Evolutionary conservation across 2,888 invertebrate species (phyloP).

Genomic region (Xestia c-nigrum): DNA sequence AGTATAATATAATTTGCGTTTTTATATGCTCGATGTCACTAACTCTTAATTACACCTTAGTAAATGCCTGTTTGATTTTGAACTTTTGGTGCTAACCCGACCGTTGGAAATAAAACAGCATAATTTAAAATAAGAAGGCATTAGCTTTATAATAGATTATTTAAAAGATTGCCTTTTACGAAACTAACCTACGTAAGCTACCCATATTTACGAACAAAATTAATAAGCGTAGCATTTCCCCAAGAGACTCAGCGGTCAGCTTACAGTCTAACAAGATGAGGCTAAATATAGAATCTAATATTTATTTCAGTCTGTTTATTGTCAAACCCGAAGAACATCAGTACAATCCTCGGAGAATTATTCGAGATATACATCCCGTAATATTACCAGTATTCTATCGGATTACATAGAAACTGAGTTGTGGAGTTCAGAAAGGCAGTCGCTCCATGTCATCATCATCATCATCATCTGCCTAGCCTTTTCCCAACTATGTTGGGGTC

Average conservation of each 20-base stretch:
- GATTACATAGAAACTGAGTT: too few species aligned
- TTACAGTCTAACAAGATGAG: slow-evolving; percentile 15
- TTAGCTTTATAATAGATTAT: background rate
- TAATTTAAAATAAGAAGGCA: background rate
- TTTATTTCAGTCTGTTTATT: background rate
- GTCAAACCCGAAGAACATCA: background rate
- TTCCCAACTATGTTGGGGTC: too few species aligned
- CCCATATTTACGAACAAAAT: slow-evolving; percentile 5
- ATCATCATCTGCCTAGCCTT: too few species aligned
- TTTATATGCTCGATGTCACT: too few species aligned
- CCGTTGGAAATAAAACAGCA: background rate
- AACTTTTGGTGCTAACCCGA: background rate
- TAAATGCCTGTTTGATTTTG: background rate
- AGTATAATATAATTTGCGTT: background rate
- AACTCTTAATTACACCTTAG: background rate
- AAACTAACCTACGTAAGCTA: background rate
- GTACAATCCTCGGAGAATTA: background rate
- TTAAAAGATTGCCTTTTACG: background rate
- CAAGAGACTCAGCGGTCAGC: slow-evolving; percentile 10
- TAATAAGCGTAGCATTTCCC: slow-evolving; percentile 22
- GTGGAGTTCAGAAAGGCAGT: too few species aligned
- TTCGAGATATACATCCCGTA: background rate
- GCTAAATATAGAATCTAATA: slow-evolving; percentile 13
- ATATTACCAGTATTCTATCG: background rate
- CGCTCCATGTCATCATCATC: too few species aligned